These are phyloP conservation scores for Polydesmus complanatus DNA, from an alignment of 2,888 invertebrate species.

Conservation along the genomic window DNA sequence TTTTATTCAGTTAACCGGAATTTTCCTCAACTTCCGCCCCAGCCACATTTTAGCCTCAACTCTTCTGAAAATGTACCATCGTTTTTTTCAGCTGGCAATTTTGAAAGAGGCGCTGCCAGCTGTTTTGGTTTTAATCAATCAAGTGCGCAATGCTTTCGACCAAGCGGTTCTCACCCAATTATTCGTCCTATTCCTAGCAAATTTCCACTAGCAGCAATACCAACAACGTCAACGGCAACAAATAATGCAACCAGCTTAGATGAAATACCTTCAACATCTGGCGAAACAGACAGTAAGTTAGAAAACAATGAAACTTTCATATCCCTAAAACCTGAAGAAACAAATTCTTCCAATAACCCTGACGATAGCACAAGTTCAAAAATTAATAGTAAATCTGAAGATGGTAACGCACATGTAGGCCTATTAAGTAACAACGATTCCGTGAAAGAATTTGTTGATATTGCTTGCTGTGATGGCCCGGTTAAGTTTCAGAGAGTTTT, in stretches of 20 bases:
- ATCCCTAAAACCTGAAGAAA: background rate
- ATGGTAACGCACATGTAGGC: too few relatives aligned
- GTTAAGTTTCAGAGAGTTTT: constrained; percentile 71
- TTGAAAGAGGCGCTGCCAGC: background rate
- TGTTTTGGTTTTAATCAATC: background rate
- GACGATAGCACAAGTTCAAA: background rate
- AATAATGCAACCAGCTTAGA: constrained; percentile 16
- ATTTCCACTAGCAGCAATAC: constrained; percentile 42
- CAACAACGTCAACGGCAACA: constrained; percentile 28
- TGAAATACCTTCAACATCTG: constrained; percentile 17
- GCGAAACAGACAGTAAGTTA: background rate
- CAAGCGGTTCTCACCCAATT: constrained; percentile 25
- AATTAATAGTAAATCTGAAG: background rate
- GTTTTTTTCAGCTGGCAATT: background rate
- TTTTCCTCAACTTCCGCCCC: constrained; percentile 1
- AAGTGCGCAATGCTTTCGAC: too few relatives aligned
- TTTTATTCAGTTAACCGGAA: constrained; percentile 28
- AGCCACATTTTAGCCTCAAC: background rate
- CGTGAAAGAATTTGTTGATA: constrained; percentile 51
- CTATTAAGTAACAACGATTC: background rate
- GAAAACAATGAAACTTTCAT: background rate
- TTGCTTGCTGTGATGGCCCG: constrained; percentile 85
- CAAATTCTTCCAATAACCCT: too few relatives aligned
- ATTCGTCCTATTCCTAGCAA: constrained; percentile 35
- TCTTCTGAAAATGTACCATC: background rate